A percentile compares a stretch with the other conserved stretches of the same genome.
Evolutionary conservation across 2,888 invertebrate genomes (phyloP).

Genomic region (Aricia artaxerxes): DNA sequence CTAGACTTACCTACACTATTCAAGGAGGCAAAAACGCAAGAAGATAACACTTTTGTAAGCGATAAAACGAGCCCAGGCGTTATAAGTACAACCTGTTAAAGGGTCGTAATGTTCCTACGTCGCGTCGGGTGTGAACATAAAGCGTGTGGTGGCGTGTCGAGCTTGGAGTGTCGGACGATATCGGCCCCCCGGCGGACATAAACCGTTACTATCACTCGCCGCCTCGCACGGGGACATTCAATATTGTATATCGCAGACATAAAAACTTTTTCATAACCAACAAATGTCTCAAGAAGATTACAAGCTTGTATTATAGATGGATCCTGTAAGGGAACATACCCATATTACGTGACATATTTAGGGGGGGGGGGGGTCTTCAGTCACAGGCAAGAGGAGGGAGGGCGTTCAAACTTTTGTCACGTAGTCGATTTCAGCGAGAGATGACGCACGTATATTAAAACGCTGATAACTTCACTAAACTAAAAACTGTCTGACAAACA

Average conservation of each 20-base stretch:
- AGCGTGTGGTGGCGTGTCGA: neutral
- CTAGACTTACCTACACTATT: neutral
- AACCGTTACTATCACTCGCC: conserved; percentile 11
- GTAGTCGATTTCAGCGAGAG: no score
- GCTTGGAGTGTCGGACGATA: neutral
- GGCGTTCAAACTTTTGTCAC: no score
- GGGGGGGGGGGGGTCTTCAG: no score
- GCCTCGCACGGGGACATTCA: neutral
- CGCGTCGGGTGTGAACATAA: conserved; percentile 10
- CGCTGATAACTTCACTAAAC: no score
- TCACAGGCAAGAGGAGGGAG: no score
- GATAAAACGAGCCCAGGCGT: conserved; percentile 1
- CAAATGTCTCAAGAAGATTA: neutral
- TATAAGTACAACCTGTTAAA: conserved; percentile 9
- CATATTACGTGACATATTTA: no score
- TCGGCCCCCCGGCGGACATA: neutral
- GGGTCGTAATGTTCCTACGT: neutral
- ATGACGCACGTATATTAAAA: no score
- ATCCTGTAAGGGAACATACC: neutral
- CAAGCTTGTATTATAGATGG: neutral
- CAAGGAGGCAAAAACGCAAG: neutral
- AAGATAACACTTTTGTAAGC: neutral
- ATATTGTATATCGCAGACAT: neutral
- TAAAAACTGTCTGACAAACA: no score
- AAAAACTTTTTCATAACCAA: conserved; percentile 12